phyloP scores from a whole-genome alignment of 2,113 vertebrate species.

The Lathamus discolor region DNA sequence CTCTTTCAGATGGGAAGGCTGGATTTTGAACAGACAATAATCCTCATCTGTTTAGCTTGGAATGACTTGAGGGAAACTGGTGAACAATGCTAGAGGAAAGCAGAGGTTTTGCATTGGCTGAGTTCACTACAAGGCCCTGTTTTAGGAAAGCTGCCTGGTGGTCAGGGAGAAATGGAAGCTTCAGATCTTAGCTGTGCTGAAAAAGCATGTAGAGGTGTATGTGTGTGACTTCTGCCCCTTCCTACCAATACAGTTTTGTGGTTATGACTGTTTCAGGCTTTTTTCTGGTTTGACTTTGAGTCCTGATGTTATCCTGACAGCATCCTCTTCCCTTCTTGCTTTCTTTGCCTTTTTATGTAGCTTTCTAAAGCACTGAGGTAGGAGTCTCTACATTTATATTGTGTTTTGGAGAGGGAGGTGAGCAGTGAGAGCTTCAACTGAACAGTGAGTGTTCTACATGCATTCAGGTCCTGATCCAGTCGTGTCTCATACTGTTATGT shows the following conservation, averaged over 20 bases:
- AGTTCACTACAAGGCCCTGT: background rate
- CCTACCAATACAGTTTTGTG: background rate
- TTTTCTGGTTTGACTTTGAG: background rate
- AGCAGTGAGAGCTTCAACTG: background rate
- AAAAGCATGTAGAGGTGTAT: background rate
- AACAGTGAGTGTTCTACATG: fast-evolving
- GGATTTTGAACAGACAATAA: background rate
- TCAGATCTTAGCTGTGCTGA: background rate
- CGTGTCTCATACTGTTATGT: fast-evolving
- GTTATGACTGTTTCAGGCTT: background rate
- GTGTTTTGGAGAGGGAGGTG: background rate
- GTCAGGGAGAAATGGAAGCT: background rate
- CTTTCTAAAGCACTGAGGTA: background rate
- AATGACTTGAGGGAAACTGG: background rate
- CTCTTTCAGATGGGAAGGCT: background rate
- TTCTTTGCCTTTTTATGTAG: background rate
- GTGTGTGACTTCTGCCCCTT: background rate
- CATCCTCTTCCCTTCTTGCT: background rate
- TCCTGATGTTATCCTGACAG: background rate
- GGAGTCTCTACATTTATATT: background rate
- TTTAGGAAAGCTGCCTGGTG: background rate
- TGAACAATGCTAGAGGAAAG: background rate
- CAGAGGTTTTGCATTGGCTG: background rate
- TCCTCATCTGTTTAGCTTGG: background rate
- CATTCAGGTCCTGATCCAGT: background rate